Percentiles rank a stretch among this genome's conserved stretches.
Conservation (phyloP, 2,113 vertebrate genomes). For the Lepus americanus region DNA sequence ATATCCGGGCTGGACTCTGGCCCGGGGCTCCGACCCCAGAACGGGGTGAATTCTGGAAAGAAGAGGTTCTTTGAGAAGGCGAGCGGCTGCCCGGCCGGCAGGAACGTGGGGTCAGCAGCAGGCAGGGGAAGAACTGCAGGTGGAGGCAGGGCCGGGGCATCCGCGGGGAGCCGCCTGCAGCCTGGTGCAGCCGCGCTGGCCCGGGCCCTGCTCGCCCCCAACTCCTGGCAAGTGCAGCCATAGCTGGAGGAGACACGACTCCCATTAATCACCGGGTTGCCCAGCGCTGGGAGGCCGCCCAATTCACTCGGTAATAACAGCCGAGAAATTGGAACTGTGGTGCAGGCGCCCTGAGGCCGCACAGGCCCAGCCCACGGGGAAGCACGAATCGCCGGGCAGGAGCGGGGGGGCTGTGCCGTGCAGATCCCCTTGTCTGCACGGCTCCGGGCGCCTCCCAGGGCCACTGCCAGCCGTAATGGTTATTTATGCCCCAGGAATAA, state of each 20-base stretch:
- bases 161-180: not conserved
- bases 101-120: rapidly evolving
- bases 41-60: not conserved
- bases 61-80: not conserved
- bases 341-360: rapidly evolving
- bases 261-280: rapidly evolving
- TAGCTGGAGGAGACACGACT: rapidly evolving
- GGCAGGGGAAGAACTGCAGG: rapidly evolving
- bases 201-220: rapidly evolving
- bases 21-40: no score
- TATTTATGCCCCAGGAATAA: conserved; percentile 78
- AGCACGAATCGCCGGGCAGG: conserved; percentile 62
- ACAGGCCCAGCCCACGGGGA: not conserved
- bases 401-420: conserved; percentile 41
- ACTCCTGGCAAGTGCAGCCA: rapidly evolving
- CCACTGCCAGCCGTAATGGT: conserved; percentile 69
- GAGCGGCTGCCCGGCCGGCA: rapidly evolving
- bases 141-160: rapidly evolving
- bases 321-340: rapidly evolving
- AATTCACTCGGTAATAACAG: not conserved
- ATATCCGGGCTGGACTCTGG: rapidly evolving
- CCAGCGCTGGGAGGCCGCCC: not conserved
- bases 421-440: conserved; percentile 76
- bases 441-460: conserved; percentile 48
- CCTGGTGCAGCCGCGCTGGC: rapidly evolving